A percentile compares a stretch with the other conserved stretches of the same genome.
These are phyloP conservation scores for Venusia cambrica DNA, from an alignment of 2,888 invertebrate species.

Conservation along the genomic window DNA sequence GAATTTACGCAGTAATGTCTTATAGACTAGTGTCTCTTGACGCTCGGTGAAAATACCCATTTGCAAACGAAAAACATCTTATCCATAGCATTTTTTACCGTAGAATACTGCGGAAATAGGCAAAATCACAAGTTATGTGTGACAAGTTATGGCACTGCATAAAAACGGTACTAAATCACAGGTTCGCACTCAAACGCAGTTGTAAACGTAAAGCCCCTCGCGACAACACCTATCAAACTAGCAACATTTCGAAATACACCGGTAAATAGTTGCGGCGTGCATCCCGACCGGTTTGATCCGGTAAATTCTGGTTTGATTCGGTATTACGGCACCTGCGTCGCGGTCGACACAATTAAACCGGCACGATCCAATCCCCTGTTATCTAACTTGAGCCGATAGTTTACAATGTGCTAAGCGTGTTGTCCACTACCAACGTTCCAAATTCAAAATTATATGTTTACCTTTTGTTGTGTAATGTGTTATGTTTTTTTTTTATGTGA, in stretches of 20 bases:
- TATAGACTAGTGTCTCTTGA: too few species aligned
- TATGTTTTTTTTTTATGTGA: too few species aligned
- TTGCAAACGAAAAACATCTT: too few species aligned
- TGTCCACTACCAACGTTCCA: conserved; percentile 5
- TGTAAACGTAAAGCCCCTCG: background rate
- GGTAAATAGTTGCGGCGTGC: conserved; percentile 12
- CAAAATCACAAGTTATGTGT: too few species aligned
- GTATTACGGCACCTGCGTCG: conserved; percentile 22
- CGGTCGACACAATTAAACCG: conserved; percentile 23
- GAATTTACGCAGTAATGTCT: too few species aligned
- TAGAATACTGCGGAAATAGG: too few species aligned
- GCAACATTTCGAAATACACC: conserved; percentile 6
- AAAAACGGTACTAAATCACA: too few species aligned
- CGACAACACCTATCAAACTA: background rate
- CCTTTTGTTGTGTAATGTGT: too few species aligned
- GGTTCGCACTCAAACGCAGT: too few species aligned
- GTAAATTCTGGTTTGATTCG: conserved; percentile 22
- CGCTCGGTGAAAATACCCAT: too few species aligned
- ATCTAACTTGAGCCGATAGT: conserved; percentile 21
- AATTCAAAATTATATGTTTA: background rate
- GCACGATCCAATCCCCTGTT: conserved; percentile 23
- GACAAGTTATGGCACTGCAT: too few species aligned
- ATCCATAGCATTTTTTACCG: too few species aligned
- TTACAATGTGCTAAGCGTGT: conserved; percentile 10
- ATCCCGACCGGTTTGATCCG: conserved; percentile 14